phyloP scores from a whole-genome alignment of 2,797 vertebrate species.

The Tauraco hartlaubi region DNA sequence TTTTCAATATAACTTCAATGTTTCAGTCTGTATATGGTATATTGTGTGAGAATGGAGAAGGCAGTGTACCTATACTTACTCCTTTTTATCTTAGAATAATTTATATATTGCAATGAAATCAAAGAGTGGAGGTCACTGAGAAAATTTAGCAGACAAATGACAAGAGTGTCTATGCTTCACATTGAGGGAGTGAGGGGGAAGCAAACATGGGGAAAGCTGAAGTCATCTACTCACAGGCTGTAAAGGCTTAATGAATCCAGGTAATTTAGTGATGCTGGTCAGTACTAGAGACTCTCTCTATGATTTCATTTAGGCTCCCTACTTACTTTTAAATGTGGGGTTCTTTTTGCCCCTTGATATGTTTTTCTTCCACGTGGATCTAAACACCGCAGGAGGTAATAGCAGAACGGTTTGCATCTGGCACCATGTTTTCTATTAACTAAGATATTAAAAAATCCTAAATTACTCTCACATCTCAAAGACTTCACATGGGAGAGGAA shows the following conservation, averaged over 20 bases:
- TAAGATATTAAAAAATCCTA: neutral
- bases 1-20: neutral
- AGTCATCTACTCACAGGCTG: neutral
- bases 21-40: neutral
- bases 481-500: neutral
- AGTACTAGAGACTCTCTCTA: neutral
- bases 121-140: neutral
- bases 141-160: neutral
- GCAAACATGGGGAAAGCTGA: neutral
- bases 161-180: neutral
- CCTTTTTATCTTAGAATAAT: neutral
- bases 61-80: neutral
- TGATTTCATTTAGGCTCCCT: neutral
- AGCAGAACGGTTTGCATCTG: neutral
- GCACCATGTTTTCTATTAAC: neutral
- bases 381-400: neutral
- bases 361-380: neutral
- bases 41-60: neutral
- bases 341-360: neutral
- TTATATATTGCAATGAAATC: neutral
- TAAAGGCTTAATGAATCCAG: neutral
- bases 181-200: neutral
- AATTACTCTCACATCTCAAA: neutral
- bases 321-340: neutral
- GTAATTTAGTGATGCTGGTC: fast-evolving